Evolutionary conservation across 2,888 invertebrate species (phyloP).

Genomic region (Camponotus fellah): DNA sequence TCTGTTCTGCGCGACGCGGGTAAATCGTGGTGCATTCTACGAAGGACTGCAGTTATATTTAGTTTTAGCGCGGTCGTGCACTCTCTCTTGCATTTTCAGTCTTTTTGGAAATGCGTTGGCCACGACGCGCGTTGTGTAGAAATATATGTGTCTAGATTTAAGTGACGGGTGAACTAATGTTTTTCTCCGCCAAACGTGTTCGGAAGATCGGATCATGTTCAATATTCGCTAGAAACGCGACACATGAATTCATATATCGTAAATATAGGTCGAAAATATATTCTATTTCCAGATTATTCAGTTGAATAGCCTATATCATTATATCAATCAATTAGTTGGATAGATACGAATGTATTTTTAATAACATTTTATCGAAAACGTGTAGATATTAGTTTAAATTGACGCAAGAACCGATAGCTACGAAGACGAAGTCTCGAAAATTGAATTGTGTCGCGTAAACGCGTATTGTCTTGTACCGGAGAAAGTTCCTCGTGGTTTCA

Average conservation of each 20-base stretch:
- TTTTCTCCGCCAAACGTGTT: neutral
- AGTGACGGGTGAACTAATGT: slow-evolving; percentile 3
- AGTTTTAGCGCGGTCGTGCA: slow-evolving; percentile 82
- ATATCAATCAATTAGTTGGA: neutral
- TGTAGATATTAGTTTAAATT: neutral
- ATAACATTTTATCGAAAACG: neutral
- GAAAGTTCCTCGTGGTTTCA: slow-evolving; percentile 67
- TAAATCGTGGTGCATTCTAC: slow-evolving; percentile 77
- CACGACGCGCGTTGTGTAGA: slow-evolving; percentile 60
- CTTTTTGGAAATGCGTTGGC: slow-evolving; percentile 82
- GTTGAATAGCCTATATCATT: neutral
- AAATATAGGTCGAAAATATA: neutral
- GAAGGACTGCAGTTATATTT: slow-evolving; percentile 83
- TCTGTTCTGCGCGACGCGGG: slow-evolving; percentile 64
- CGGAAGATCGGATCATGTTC: neutral
- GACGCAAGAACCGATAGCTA: neutral
- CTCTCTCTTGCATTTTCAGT: slow-evolving; percentile 77
- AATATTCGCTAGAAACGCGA: neutral
- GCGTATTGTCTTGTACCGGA: slow-evolving; percentile 50
- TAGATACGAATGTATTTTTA: neutral
- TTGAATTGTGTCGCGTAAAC: slow-evolving; percentile 11
- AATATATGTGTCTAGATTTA: slow-evolving; percentile 65
- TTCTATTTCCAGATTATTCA: neutral
- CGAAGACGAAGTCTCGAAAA: neutral
- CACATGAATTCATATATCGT: neutral